Base-by-base conservation (phyloP, 2,888 invertebrate species). In the Archips crataeganus region DNA sequence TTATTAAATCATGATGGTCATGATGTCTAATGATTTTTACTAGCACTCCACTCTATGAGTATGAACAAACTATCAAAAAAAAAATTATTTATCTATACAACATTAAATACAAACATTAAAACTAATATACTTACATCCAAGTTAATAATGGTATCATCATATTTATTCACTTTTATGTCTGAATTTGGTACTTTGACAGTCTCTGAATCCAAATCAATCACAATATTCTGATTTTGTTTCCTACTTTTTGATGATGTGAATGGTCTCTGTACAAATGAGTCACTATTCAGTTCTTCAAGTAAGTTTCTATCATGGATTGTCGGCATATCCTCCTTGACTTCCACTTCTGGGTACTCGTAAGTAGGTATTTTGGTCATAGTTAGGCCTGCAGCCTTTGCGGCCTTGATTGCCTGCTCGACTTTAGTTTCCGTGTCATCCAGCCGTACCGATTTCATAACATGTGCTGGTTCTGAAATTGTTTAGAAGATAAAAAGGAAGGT, bases 141-240 rank as follows among this genome's bases (percentile, higher is more conserved):
- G 88, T 97, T 95, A 81, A 96, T 96, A 77, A 96, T 95, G 67
- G 95, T 95, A 78, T 96, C 96, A 80, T 93, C 74, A 67, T 95
- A 95, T 81, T 95, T 95, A 4, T 87, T 81, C 3, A 84, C 82
- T 71, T 95, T 90, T 3, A 92, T 88, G 66, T 95, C 94, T 0
- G 95, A 84, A 74, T 95, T 94, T 39, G 97, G 96, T 13, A 97
- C 91, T 78, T 95, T 96, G 64, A 97, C 96, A 34, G 96, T 97
- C 80, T 97, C 96, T 1, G 96, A 95, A 78, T 96, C 95, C 70
- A 97, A 94, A 83, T 97, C 97, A 76, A 97, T 97, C 0, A 97
- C 96, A 79, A 97, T 97, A 84, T 96, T 96, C 79, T 96, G 95
- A 3, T 95, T 92, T 51, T 96, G 94, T 78, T 96, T 96, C 77